Percentiles rank a stretch among this genome's conserved stretches.
Evolutionary conservation across 2,113 vertebrate genomes (phyloP).

Genomic region (Halichoeres trimaculatus): DNA sequence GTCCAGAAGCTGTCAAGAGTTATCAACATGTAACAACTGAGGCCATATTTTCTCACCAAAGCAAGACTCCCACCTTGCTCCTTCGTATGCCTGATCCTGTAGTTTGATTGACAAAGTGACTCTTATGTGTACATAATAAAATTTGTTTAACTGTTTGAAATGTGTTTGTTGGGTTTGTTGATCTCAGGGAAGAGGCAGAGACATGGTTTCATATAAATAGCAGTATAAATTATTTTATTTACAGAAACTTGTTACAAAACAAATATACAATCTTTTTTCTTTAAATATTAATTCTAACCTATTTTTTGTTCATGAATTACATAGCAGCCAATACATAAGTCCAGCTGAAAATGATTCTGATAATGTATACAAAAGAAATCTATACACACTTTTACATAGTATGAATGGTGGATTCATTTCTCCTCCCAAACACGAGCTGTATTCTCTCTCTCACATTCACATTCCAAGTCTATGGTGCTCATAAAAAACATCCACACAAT

Average conservation of each 20-base stretch:
- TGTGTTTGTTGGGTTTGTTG: background rate
- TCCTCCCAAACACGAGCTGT: slow-evolving; percentile 87
- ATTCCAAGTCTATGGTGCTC: slow-evolving; percentile 92
- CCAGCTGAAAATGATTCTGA: slow-evolving; percentile 97
- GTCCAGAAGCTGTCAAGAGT: slow-evolving; percentile 98
- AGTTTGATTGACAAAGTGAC: slow-evolving; percentile 66
- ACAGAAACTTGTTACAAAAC: slow-evolving; percentile 99
- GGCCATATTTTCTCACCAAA: slow-evolving; percentile 36
- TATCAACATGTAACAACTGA: slow-evolving; percentile 92
- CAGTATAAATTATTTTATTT: slow-evolving; percentile 99
- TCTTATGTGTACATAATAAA: slow-evolving; percentile 86
- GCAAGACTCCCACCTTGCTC: slow-evolving; percentile 48
- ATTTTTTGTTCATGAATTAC: slow-evolving; percentile 99
- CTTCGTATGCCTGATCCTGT: slow-evolving; percentile 51
- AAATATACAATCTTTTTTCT: slow-evolving; percentile 99
- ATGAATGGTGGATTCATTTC: slow-evolving; percentile 89
- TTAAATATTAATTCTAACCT: slow-evolving; percentile 99
- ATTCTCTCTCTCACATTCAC: slow-evolving; percentile 92
- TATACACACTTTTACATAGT: slow-evolving; percentile 95
- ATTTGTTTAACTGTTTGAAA: slow-evolving; percentile 67
- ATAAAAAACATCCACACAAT: slow-evolving; percentile 61
- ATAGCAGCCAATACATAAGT: slow-evolving; percentile 99
- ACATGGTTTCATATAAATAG: slow-evolving; percentile 96
- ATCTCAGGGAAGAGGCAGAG: slow-evolving; percentile 52
- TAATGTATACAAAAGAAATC: slow-evolving; percentile 93